Percentiles rank a stretch among this genome's conserved stretches.
Evolutionary conservation across 37 sponge, comb jelly and placozoan genomes (phyloP).

Genomic region (Bolinopsis microptera): DNA sequence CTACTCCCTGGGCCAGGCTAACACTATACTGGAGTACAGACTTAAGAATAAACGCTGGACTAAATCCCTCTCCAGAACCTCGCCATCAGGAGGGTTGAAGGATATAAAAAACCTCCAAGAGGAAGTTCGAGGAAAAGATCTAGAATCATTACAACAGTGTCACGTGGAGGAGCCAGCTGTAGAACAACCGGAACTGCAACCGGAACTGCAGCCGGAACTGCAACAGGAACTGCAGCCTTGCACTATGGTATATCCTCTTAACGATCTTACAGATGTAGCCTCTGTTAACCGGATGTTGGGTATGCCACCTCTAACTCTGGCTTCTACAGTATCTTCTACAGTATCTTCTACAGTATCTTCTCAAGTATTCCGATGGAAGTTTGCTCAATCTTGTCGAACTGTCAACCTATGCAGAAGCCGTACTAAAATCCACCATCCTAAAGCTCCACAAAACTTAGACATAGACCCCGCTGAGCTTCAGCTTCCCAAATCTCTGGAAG

Average conservation of each 20-base stretch:
- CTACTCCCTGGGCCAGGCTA: not conserved
- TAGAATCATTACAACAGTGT: too few relatives aligned
- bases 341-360: not conserved
- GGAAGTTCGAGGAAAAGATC: too few relatives aligned
- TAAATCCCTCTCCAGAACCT: not conserved
- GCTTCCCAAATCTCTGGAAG: not conserved
- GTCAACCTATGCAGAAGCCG: not conserved
- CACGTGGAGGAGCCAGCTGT: too few relatives aligned
- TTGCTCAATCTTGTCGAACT: not conserved
- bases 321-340: not conserved
- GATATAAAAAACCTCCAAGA: too few relatives aligned
- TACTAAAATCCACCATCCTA: too few relatives aligned
- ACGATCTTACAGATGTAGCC: not conserved
- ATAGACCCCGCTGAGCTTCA: not conserved
- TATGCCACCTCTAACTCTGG: not conserved
- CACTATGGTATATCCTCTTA: not conserved
- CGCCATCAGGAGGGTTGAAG: too few relatives aligned
- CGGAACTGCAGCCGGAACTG: too few relatives aligned
- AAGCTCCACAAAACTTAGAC: not conserved
- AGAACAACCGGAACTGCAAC: too few relatives aligned
- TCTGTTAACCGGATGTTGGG: not conserved
- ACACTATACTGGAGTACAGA: not conserved
- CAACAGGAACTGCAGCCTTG: not conserved
- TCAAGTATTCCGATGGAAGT: not conserved
- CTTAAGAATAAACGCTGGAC: not conserved